Conservation (phyloP, 2,888 invertebrate species). For the Phoenoteleia sp. region DNA sequence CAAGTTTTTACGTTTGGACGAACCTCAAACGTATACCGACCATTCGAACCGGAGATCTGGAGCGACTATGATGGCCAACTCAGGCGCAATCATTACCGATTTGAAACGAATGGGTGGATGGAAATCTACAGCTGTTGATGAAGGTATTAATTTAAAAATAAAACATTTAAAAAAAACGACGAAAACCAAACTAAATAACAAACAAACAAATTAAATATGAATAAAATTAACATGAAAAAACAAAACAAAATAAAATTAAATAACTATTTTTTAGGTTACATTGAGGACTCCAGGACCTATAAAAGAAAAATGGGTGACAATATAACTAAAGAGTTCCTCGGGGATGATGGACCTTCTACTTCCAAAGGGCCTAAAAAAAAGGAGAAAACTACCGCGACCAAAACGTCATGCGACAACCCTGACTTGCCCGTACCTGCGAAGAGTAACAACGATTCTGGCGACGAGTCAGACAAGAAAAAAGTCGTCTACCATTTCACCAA, state of each 20-base stretch:
- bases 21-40: slow-evolving; percentile 71
- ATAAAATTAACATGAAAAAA: slow-evolving; percentile 8
- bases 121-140: slow-evolving; percentile 42
- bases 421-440: slow-evolving; percentile 17
- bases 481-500: slow-evolving; percentile 21
- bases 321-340: slow-evolving; percentile 15
- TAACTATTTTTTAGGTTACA: slow-evolving; percentile 25
- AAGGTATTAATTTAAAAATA: slow-evolving; percentile 29
- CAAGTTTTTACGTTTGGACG: slow-evolving; percentile 61
- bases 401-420: slow-evolving; percentile 25
- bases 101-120: slow-evolving; percentile 63
- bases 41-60: slow-evolving; percentile 69
- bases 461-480: slow-evolving; percentile 28
- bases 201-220: slow-evolving; percentile 14
- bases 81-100: slow-evolving; percentile 59
- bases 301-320: slow-evolving; percentile 28
- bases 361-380: slow-evolving; percentile 15
- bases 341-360: slow-evolving; percentile 20
- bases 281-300: slow-evolving; percentile 15
- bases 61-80: slow-evolving; percentile 67
- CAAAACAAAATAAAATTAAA: slow-evolving; percentile 4
- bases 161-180: slow-evolving; percentile 17
- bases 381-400: slow-evolving; percentile 16
- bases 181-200: no score
- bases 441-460: slow-evolving; percentile 1